These are phyloP conservation scores for Myopa tessellatipennis DNA, from an alignment of 2,888 invertebrate genomes.

Conservation along the genomic window DNA sequence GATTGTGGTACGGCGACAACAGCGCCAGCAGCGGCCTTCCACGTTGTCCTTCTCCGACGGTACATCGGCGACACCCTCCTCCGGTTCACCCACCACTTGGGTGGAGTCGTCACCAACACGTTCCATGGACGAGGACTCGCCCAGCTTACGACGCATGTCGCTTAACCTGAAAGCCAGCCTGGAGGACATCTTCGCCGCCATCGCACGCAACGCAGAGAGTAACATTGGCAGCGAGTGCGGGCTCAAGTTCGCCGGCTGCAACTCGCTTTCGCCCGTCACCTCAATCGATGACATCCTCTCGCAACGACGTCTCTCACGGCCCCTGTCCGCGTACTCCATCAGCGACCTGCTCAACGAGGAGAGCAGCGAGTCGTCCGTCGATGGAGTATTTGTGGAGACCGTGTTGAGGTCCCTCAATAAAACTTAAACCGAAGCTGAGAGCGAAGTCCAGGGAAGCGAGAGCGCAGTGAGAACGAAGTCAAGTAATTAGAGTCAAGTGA, in stretches of 20 bases:
- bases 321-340: constrained; percentile 67
- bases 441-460: background rate
- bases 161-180: constrained; percentile 62
- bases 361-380: constrained; percentile 48
- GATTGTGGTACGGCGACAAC: constrained; percentile 43
- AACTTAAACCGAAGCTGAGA: constrained; percentile 29
- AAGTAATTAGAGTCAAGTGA: too few species aligned
- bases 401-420: constrained; percentile 50
- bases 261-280: constrained; percentile 60
- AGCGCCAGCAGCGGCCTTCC: constrained; percentile 31
- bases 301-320: constrained; percentile 63
- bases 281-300: constrained; percentile 66
- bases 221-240: constrained; percentile 42
- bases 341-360: constrained; percentile 66
- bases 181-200: constrained; percentile 65
- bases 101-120: constrained; percentile 44
- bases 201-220: constrained; percentile 61
- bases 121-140: constrained; percentile 54
- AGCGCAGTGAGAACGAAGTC: background rate
- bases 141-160: constrained; percentile 54
- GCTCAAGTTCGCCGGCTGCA: constrained; percentile 49
- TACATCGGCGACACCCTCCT: constrained; percentile 60
- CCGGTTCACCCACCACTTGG: constrained; percentile 53
- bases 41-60: constrained; percentile 48
- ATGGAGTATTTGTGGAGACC: constrained; percentile 56